phyloP scores from a whole-genome alignment of 1,140 invertebrate genomes.

The Lineus longissimus region DNA sequence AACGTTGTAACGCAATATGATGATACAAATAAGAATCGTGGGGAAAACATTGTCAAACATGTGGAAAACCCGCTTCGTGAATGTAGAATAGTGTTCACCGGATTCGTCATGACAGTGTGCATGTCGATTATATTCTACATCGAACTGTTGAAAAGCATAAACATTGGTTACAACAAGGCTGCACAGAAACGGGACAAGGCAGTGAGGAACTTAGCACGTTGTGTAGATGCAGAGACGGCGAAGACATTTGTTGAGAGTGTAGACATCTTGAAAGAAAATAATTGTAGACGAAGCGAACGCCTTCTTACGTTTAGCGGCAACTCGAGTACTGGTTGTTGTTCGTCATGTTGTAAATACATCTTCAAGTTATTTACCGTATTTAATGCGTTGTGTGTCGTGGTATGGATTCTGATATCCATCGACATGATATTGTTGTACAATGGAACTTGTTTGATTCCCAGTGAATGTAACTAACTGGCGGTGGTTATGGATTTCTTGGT shows the following conservation, averaged over 20 bases:
- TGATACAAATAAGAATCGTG: no score
- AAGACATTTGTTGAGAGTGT: not conserved
- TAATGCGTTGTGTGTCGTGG: not conserved
- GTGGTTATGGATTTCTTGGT: not conserved
- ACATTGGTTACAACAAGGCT: not conserved
- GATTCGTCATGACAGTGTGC: not conserved
- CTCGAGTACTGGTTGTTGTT: not conserved
- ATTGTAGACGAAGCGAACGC: not conserved
- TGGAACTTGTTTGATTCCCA: not conserved
- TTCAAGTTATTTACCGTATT: not conserved
- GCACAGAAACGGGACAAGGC: not conserved
- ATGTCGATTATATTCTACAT: not conserved
- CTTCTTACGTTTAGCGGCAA: not conserved
- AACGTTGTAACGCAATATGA: no score
- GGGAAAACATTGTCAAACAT: no score
- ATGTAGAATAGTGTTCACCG: not conserved
- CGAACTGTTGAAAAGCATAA: not conserved
- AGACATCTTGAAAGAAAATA: not conserved
- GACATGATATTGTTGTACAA: constrained; percentile 3
- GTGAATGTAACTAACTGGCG: not conserved
- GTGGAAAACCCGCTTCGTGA: not conserved
- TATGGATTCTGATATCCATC: not conserved
- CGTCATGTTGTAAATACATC: not conserved
- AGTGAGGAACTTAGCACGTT: not conserved
- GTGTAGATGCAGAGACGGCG: not conserved